Conservation (phyloP, 2,888 invertebrate genomes). For the Panorpa germanica region DNA sequence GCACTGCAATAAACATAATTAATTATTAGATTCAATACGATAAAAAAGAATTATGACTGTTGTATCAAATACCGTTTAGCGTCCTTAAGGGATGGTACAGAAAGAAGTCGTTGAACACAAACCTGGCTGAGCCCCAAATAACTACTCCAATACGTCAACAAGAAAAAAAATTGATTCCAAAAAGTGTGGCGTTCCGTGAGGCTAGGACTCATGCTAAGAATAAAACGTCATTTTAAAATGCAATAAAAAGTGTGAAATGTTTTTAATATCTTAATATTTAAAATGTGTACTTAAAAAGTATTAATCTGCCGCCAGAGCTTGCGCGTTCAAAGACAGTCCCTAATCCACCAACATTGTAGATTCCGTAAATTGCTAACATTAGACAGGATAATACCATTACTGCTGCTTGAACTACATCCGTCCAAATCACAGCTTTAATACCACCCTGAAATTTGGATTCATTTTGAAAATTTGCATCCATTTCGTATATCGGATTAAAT, state of each 20-base stretch:
- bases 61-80: conserved; percentile 31
- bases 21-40: too few species aligned
- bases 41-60: too few species aligned
- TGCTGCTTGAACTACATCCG: conserved; percentile 26
- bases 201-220: conserved; percentile 36
- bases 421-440: conserved; percentile 31
- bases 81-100: conserved; percentile 33
- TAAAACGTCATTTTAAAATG: not conserved
- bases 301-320: conserved; percentile 20
- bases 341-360: conserved; percentile 23
- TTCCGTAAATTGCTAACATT: conserved; percentile 22
- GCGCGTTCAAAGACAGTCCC: conserved; percentile 20
- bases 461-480: too few species aligned
- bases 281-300: conserved; percentile 22
- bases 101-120: conserved; percentile 49
- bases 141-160: conserved; percentile 36
- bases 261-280: too few species aligned
- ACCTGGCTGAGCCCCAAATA: conserved; percentile 51
- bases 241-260: not conserved
- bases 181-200: conserved; percentile 39
- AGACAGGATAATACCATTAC: conserved; percentile 23
- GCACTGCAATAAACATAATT: conserved; percentile 31
- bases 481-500: too few species aligned
- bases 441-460: too few species aligned
- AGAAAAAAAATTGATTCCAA: conserved; percentile 38